These are phyloP conservation scores for Platynereis dumerilii DNA, from an alignment of 2,888 invertebrate genomes.

Conservation along the genomic window DNA sequence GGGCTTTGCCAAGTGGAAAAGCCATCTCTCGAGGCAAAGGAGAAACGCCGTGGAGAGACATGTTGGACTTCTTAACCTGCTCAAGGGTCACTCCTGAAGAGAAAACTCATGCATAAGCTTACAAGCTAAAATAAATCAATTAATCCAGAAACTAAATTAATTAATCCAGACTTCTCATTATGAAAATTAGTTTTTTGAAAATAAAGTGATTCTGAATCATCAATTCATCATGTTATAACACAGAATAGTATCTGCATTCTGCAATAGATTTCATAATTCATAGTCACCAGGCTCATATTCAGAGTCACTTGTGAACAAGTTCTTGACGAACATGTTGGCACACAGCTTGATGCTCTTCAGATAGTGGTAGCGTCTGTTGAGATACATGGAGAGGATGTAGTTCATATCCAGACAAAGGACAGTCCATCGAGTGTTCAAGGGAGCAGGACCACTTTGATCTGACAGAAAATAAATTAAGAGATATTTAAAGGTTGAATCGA, in stretches of 20 bases:
- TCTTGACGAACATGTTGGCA: slow-evolving; percentile 61
- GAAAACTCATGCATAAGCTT: too few relatives aligned
- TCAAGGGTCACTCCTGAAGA: slow-evolving; percentile 53
- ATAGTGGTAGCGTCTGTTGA: slow-evolving; percentile 57
- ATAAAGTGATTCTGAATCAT: neutral
- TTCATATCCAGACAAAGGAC: slow-evolving; percentile 60
- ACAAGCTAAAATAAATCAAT: too few relatives aligned
- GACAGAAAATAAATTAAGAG: slow-evolving; percentile 27
- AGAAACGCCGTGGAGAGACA: slow-evolving; percentile 47
- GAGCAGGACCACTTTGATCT: slow-evolving; percentile 58
- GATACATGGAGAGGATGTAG: slow-evolving; percentile 57
- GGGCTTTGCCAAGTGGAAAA: slow-evolving; percentile 52
- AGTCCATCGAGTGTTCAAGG: slow-evolving; percentile 58
- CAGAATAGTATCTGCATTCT: neutral
- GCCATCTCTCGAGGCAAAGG: slow-evolving; percentile 61
- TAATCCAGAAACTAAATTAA: too few relatives aligned
- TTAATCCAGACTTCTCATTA: too few relatives aligned
- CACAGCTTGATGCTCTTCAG: slow-evolving; percentile 58
- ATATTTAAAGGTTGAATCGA: too few relatives aligned
- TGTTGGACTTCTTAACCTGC: slow-evolving; percentile 55
- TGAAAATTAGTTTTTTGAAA: too few relatives aligned
- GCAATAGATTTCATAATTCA: slow-evolving; percentile 2
- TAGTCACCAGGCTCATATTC: slow-evolving; percentile 60
- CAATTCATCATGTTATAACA: neutral
- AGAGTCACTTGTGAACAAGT: slow-evolving; percentile 61